Evolutionary conservation across 2,797 vertebrate genomes (phyloP), one percentile per base, ranked within the genome.

Genomic region (Mycteria americana): DNA sequence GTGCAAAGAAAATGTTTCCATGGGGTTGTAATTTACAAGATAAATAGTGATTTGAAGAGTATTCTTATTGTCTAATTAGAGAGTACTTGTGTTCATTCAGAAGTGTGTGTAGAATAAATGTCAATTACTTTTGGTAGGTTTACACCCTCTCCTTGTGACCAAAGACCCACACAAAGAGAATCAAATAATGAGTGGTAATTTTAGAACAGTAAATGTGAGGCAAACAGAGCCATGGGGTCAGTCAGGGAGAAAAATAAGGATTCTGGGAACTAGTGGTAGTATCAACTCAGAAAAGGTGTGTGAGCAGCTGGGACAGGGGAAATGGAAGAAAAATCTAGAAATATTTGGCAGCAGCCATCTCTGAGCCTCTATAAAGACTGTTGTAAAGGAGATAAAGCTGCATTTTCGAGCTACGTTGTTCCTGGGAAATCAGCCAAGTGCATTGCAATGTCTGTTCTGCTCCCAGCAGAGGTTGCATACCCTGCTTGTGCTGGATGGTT

Each of bases 51-150:
- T 96, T 93, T 94, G 63, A 77, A 69, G 41, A 79, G 54, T 75
- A 82, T 79, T 78, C 33, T 95, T 92, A 43, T 82, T 96, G 78
- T 92, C 72, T 91, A 92, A 96, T 90, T 90, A 88, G 75, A 84
- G 53, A 70, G 70, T 57, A 45, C 74, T 88, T 39, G n/a, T 63
- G 62, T 73, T 89, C 56, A 51, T 50, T 82, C 80, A 4, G 1
- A 72, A 95, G 27, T 56, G 28, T 15, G 28, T 23, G 23, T 28
- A 53, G 73, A 90, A 77, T 73, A 89, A 70, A 88, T 33, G 54
- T 48, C 0, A 1, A 41, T 88, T 85, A 13, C 31, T 72, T 88
- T 48, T 85, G 16, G 39, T 84, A 57, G 43, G 17, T 88, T 89
- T 93, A 37, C 65, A 63, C 16, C 31, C 39, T 74, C 28, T 88